Percentiles rank a stretch among this genome's conserved stretches.
These are phyloP conservation scores for Battus philenor DNA, from an alignment of 1,140 invertebrate species.

Conservation along the genomic window DNA sequence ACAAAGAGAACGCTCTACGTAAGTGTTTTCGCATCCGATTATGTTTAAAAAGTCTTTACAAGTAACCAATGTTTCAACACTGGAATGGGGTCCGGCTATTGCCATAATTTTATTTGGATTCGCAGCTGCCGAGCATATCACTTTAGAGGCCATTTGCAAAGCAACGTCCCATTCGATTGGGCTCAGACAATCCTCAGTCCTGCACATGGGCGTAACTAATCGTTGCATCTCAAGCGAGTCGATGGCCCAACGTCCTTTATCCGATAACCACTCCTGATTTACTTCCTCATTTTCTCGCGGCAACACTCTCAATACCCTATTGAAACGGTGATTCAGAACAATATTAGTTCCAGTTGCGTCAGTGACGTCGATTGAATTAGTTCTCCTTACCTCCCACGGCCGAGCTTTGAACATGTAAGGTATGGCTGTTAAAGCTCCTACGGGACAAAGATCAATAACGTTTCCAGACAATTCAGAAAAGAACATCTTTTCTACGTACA, in stretches of 20 bases:
- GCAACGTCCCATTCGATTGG: conserved; percentile 81
- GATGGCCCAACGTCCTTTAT: conserved; percentile 86
- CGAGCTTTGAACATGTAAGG: conserved; percentile 92
- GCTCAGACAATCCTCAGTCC: conserved; percentile 69
- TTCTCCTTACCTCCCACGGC: conserved; percentile 80
- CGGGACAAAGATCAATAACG: conserved; percentile 99
- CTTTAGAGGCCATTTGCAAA: conserved; percentile 70
- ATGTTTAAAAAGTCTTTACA: conserved; percentile 85
- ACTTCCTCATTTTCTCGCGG: conserved; percentile 85
- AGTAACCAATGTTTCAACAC: conserved; percentile 81
- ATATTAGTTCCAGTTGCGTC: conserved; percentile 88
- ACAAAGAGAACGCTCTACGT: conserved; percentile 39
- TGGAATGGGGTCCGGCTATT: conserved; percentile 81
- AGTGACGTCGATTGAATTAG: conserved; percentile 85
- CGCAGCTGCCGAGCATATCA: conserved; percentile 39
- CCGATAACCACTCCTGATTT: conserved; percentile 89
- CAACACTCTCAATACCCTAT: conserved; percentile 84
- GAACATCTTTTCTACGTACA: conserved; percentile 99
- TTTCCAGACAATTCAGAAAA: conserved; percentile 98
- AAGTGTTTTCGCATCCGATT: conserved; percentile 77
- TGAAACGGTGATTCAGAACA: conserved; percentile 80
- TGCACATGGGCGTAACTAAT: conserved; percentile 82
- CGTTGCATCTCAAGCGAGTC: conserved; percentile 87
- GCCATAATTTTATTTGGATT: conserved; percentile 74
- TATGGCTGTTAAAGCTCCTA: conserved; percentile 98